phyloP scores from a whole-genome alignment of 2,888 invertebrate species.

The Acleris emargana region DNA sequence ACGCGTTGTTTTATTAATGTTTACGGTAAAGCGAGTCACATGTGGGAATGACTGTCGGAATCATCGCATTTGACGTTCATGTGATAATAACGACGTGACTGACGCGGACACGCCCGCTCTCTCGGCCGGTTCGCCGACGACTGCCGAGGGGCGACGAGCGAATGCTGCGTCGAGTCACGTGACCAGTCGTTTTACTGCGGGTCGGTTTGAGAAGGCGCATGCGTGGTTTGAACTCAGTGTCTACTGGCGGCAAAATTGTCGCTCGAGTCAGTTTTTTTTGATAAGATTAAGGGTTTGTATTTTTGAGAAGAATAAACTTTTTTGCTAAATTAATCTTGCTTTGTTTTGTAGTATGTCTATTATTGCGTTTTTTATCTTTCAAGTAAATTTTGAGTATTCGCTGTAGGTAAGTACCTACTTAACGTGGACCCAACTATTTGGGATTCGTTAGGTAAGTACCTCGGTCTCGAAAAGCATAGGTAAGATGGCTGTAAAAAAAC shows the following conservation, averaged over 20 bases:
- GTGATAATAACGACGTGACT: constrained; percentile 56
- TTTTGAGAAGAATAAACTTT: neutral
- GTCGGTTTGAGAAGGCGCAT: constrained; percentile 78
- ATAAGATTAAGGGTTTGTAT: constrained; percentile 8
- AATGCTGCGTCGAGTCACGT: constrained; percentile 84
- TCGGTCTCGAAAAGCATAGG: no score
- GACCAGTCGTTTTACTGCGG: constrained; percentile 84
- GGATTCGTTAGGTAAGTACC: no score
- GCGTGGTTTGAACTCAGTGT: constrained; percentile 57
- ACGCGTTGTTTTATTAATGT: constrained; percentile 53
- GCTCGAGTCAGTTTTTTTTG: constrained; percentile 11
- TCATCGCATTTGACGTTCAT: constrained; percentile 76
- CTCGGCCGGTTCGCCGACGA: constrained; percentile 68
- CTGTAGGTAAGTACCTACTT: no score
- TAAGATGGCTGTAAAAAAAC: no score
- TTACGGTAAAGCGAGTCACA: constrained; percentile 64
- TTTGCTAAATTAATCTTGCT: no score
- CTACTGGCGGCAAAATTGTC: constrained; percentile 68
- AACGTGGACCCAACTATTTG: no score
- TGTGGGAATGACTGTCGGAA: constrained; percentile 74
- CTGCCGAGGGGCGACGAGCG: constrained; percentile 80
- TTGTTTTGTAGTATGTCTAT: no score
- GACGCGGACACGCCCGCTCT: constrained; percentile 58
- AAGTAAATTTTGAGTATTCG: no score
- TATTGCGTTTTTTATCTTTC: no score